These are phyloP conservation scores for Helobdella robusta DNA, from an alignment of 2,888 invertebrate genomes.

Conservation along the genomic window DNA sequence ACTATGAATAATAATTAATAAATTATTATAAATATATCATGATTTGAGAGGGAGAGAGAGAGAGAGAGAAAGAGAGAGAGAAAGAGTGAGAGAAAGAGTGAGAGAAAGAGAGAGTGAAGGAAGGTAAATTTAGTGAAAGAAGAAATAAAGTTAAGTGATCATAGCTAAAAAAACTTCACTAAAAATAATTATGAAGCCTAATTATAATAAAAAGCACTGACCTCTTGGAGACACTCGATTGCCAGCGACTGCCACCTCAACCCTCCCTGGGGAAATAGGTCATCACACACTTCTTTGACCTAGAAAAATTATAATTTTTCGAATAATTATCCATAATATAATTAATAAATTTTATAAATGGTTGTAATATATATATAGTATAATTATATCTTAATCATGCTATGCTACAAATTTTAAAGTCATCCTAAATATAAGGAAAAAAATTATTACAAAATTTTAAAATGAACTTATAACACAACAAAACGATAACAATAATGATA, in stretches of 20 bases:
- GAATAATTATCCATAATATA: neutral
- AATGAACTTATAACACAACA: neutral
- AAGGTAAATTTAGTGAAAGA: too few relatives aligned
- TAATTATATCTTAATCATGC: neutral
- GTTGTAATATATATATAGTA: neutral
- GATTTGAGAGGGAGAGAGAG: neutral
- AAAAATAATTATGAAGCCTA: too few relatives aligned
- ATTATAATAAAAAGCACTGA: too few relatives aligned
- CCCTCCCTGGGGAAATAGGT: neutral
- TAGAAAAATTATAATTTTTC: neutral
- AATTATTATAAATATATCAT: neutral
- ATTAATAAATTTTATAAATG: neutral
- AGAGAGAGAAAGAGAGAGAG: neutral
- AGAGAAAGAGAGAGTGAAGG: too few relatives aligned
- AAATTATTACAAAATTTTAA: neutral
- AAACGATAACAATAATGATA: neutral
- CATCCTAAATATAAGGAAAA: too few relatives aligned
- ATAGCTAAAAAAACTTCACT: too few relatives aligned
- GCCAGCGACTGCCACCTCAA: constrained; percentile 41
- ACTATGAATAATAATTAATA: too few relatives aligned
- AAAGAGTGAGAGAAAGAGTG: too few relatives aligned
- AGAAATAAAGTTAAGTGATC: too few relatives aligned
- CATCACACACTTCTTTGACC: constrained; percentile 25
- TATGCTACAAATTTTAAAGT: too few relatives aligned
- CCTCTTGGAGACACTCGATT: constrained; percentile 43